A percentile compares a stretch with the other conserved stretches of the same genome.
Evolutionary conservation across 1,140 invertebrate species (phyloP).

Genomic region (Whitmania pigra): DNA sequence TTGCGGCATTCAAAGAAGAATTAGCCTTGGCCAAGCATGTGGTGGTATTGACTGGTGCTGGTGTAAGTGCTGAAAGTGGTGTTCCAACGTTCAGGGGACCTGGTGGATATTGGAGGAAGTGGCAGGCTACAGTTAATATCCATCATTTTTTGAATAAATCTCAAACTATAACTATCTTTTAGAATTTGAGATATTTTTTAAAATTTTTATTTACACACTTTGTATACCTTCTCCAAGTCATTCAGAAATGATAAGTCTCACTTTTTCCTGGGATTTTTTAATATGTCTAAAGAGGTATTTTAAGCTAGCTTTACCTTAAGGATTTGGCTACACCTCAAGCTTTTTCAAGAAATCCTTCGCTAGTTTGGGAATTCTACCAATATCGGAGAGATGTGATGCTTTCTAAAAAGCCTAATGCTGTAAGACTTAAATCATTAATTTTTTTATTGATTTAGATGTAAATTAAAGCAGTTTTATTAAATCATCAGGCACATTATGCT

Average conservation of each 20-base stretch:
- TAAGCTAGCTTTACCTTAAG: constrained; percentile 28
- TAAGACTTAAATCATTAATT: constrained; percentile 33
- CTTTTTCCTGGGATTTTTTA: background rate
- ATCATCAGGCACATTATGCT: constrained; percentile 59
- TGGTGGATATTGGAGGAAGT: constrained; percentile 64
- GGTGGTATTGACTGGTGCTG: constrained; percentile 61
- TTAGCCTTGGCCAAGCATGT: constrained; percentile 39
- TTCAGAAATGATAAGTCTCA: background rate
- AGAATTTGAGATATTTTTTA: too few species aligned
- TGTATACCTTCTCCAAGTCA: too few species aligned
- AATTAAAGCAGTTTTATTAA: too few species aligned
- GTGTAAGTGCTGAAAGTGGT: constrained; percentile 66
- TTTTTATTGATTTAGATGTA: background rate
- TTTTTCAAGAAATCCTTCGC: constrained; percentile 53
- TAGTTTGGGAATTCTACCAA: constrained; percentile 70
- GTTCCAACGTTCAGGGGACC: constrained; percentile 66
- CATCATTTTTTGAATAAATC: background rate
- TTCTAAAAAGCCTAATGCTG: constrained; percentile 54
- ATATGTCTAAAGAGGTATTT: background rate
- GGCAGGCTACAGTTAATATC: constrained; percentile 45
- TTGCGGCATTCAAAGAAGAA: constrained; percentile 49
- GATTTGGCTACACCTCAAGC: constrained; percentile 55
- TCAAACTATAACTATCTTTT: too few species aligned
- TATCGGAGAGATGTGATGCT: constrained; percentile 56
- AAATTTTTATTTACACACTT: too few species aligned